Evolutionary conservation across 2,888 invertebrate species (phyloP).

Genomic region (Ophion slaviceki): DNA sequence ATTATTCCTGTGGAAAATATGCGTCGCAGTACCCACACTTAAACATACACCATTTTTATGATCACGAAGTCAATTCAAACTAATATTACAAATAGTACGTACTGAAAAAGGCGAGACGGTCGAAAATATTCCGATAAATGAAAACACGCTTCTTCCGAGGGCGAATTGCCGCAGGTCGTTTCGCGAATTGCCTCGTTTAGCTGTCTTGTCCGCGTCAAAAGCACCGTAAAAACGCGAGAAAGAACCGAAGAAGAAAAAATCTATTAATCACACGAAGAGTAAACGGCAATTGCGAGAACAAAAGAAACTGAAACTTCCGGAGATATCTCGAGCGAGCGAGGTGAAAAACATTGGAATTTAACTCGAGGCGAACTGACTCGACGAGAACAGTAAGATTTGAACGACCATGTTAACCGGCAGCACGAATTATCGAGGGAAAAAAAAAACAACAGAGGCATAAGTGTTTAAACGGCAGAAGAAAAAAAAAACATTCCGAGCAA

Average conservation of each 20-base stretch:
- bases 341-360: constrained; percentile 17
- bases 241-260: constrained; percentile 17
- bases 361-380: constrained; percentile 28
- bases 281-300: constrained; percentile 53
- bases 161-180: constrained; percentile 67
- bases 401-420: constrained; percentile 70
- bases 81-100: constrained; percentile 40
- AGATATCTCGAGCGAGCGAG: constrained; percentile 28
- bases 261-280: constrained; percentile 54
- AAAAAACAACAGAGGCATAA: constrained; percentile 68
- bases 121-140: constrained; percentile 34
- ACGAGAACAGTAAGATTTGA: constrained; percentile 42
- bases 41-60: constrained; percentile 45
- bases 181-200: constrained; percentile 76
- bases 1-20: constrained; percentile 60
- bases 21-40: constrained; percentile 40
- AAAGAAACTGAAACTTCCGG: constrained; percentile 73
- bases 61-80: constrained; percentile 62
- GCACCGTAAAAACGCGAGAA: constrained; percentile 71
- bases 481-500: constrained; percentile 77
- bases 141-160: constrained; percentile 61
- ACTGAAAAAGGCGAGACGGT: constrained; percentile 21
- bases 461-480: constrained; percentile 77
- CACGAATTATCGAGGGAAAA: constrained; percentile 71
- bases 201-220: constrained; percentile 76